Conservation (phyloP, 2,888 invertebrate genomes). For the Tupiocoris notatus region DNA sequence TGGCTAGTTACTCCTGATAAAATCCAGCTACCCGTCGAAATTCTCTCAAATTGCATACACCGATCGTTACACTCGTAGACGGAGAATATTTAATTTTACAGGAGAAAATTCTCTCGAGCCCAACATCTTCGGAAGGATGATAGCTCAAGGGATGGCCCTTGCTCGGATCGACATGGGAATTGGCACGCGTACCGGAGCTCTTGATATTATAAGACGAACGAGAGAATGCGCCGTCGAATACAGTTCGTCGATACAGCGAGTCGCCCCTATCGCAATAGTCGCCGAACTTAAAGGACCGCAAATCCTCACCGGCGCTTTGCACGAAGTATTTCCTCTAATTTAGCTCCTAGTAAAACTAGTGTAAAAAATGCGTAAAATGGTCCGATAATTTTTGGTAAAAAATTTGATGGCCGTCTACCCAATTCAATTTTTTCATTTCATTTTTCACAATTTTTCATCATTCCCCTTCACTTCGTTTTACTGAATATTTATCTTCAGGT, state of each 20-base stretch:
- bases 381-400: too few species aligned
- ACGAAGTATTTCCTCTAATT: too few species aligned
- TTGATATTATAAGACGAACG: constrained; percentile 56
- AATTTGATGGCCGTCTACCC: too few species aligned
- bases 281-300: constrained; percentile 51
- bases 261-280: constrained; percentile 57
- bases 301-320: constrained; percentile 51
- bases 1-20: too few species aligned
- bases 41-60: background rate
- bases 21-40: background rate
- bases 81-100: too few species aligned
- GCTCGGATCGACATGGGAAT: constrained; percentile 57
- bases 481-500: constrained; percentile 33
- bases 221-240: constrained; percentile 57
- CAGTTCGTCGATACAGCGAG: constrained; percentile 57
- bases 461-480: too few species aligned
- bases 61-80: background rate
- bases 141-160: constrained; percentile 60
- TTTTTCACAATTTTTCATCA: too few species aligned
- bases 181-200: constrained; percentile 55
- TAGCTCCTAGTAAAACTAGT: too few species aligned
- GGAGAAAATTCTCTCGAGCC: constrained; percentile 38
- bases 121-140: constrained; percentile 57
- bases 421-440: too few species aligned
- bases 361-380: too few species aligned